Base-by-base conservation (phyloP, 2,888 invertebrate genomes). In the Campaea margaritaria region DNA sequence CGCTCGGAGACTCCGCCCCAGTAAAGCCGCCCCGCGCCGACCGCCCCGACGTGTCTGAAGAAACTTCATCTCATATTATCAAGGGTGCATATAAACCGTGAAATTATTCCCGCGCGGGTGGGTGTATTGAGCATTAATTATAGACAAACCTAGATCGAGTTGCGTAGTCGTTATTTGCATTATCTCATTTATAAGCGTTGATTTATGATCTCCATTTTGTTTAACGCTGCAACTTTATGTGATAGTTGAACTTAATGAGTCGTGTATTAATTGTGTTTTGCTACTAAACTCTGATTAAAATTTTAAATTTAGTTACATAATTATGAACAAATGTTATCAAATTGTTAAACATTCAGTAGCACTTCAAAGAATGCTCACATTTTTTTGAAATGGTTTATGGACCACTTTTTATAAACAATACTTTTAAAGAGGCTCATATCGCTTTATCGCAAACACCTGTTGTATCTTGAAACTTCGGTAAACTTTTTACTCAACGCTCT, bases 21-120 rank as follows among this genome's bases (percentile, higher is more conserved):
- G 81, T 75, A 81, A 72, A 75, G 58, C 83, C 87, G 86, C 88
- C 89, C 82, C 81, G 81, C 84, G 76, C 83, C 80, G 83, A 84
- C 87, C 85, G 81, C 82, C 75, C 84, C 84, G 85, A 74, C 84
- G 86, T 64, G 62, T 85, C 86, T 85, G 81, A 87, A 86, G 87
- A 87, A 91, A 92, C 89, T 90, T 89, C 86, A 86, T 89, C 89
- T 87, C 88, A 81, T 86, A 88, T 86, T 88, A 89, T 87, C 84
- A 85, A 86, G 90, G 88, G 89, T 89, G 87, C 87, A 89, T 87
- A 89, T 86, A 87, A 86, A 84, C 89, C 86, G 82, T 83, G 81
- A 83, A 87, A 88, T 89, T 87, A 87, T 85, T 85, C 86, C 83
- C 86, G 76, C 75, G 85, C 84, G 85, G 80, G 79, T 79, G 85